Base-by-base conservation (phyloP, 2,797 vertebrate species). In the Aldrovandia affinis region DNA sequence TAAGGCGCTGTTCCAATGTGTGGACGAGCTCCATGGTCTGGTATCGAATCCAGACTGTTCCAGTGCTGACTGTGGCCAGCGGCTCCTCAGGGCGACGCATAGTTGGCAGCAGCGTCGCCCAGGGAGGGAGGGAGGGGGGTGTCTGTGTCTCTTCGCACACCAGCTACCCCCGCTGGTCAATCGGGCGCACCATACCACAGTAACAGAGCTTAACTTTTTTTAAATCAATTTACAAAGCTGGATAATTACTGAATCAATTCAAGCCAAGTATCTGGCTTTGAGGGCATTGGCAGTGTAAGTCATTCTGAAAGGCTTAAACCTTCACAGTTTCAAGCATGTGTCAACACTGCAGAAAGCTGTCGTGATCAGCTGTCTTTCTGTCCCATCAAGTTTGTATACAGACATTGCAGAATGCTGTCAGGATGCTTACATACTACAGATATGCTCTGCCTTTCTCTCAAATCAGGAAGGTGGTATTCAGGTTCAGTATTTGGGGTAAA, bases 341-440 rank as follows among this genome's bases (percentile, higher is more conserved):
- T 12, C 65, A 70, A 36, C 65, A 39, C 65, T 70, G 30, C 65
- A 70, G 65, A 70, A 39, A 36, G 65, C 33, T 15, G 68, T 36
- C 33, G 39, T 70, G 68, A 70, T 22, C 68, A 2, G 15, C 1
- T 70, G 68, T 30, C 68, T 18, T 36, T 20, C 33, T 0, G 1
- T 6, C 12, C n/a, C 47, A 50, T 0, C 6, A 50, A 50, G 47
- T 12, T 50, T 12, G 12, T 50, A 50, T 50, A 50, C 47, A 50
- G 47, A 50, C 47, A 50, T 50, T 70, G 68, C 20, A 70, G 68
- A 70, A 20, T 70, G 68, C 33, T 36, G 68, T 70, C 68, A 70
- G 14, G 47, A 50, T 50, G 47, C 47, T 6, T 50, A 12, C 47
- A 50, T 50, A 50, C 47, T 50, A 6, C 47, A 50, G 47, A 50